A percentile compares a stretch with the other conserved stretches of the same genome.
These are phyloP conservation scores for Paralichthys olivaceus DNA, from an alignment of 2,113 vertebrate genomes.

Conservation along the genomic window DNA sequence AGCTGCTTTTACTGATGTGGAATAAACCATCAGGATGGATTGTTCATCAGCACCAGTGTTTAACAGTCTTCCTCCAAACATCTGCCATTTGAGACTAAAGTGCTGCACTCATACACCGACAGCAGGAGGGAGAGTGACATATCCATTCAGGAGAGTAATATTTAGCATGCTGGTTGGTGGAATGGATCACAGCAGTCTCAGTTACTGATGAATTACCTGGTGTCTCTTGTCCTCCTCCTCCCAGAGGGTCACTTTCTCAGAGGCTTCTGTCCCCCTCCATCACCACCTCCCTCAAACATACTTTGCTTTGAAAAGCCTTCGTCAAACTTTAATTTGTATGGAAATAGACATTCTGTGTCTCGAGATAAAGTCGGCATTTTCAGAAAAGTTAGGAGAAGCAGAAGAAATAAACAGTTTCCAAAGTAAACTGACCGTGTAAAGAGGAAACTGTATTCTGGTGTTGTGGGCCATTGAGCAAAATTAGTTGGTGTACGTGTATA, in stretches of 20 bases:
- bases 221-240: slow-evolving; percentile 10
- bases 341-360: slow-evolving; percentile 39
- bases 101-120: slow-evolving; percentile 24
- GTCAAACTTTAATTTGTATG: slow-evolving; percentile 65
- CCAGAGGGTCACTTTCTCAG: slow-evolving; percentile 30
- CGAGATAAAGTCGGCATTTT: slow-evolving; percentile 53
- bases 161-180: slow-evolving; percentile 63
- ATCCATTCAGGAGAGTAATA: slow-evolving; percentile 57
- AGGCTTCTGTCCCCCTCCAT: slow-evolving; percentile 1
- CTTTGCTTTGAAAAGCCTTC: slow-evolving; percentile 42
- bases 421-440: slow-evolving; percentile 55
- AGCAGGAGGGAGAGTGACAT: slow-evolving; percentile 61
- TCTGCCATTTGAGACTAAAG: slow-evolving; percentile 54
- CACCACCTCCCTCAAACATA: slow-evolving; percentile 11
- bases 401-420: slow-evolving; percentile 51
- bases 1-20: slow-evolving; percentile 24
- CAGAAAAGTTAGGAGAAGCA: background rate
- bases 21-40: slow-evolving; percentile 34
- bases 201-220: slow-evolving; percentile 65
- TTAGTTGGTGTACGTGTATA: background rate
- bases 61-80: slow-evolving; percentile 44
- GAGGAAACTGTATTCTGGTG: slow-evolving; percentile 25
- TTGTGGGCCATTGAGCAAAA: slow-evolving; percentile 31
- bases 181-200: slow-evolving; percentile 60
- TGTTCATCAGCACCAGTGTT: slow-evolving; percentile 25